A percentile compares a stretch with the other conserved stretches of the same genome.
These are phyloP conservation scores for Drosophila greeni DNA, from an alignment of 2,888 invertebrate species.

Conservation along the genomic window DNA sequence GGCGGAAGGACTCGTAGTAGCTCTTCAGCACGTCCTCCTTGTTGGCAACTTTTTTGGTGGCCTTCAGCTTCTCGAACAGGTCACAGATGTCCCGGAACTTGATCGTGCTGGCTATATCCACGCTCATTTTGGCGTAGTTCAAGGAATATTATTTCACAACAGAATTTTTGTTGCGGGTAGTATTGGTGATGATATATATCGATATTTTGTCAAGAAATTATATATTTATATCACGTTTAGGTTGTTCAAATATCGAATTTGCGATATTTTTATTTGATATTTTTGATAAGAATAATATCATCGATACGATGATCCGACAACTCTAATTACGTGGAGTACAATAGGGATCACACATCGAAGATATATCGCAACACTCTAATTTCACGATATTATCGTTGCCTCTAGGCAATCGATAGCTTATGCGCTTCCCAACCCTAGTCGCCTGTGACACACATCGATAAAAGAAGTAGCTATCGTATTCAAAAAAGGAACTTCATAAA, in stretches of 20 bases:
- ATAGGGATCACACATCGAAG: constrained; percentile 1
- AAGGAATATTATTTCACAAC: constrained; percentile 43
- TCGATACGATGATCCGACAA: too few species aligned
- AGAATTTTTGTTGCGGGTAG: neutral
- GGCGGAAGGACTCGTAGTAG: constrained; percentile 73
- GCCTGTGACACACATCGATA: constrained; percentile 1
- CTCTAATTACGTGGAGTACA: too few species aligned
- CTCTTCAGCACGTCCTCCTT: constrained; percentile 70
- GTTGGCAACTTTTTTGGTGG: constrained; percentile 49
- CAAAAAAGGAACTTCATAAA: neutral
- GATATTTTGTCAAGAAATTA: too few species aligned
- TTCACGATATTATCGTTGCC: neutral
- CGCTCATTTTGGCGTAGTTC: constrained; percentile 16
- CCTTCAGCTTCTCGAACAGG: constrained; percentile 73
- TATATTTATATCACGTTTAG: too few species aligned
- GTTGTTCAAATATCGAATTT: too few species aligned
- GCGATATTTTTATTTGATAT: too few species aligned
- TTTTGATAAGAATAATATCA: too few species aligned
- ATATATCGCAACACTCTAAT: neutral
- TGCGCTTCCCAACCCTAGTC: neutral
- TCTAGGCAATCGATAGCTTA: neutral
- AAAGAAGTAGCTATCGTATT: neutral
- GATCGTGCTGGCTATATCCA: constrained; percentile 73
- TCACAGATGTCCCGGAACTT: constrained; percentile 74
- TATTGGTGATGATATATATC: too few species aligned